Conservation (phyloP, 2,797 vertebrate species). For the Crax fasciolata region DNA sequence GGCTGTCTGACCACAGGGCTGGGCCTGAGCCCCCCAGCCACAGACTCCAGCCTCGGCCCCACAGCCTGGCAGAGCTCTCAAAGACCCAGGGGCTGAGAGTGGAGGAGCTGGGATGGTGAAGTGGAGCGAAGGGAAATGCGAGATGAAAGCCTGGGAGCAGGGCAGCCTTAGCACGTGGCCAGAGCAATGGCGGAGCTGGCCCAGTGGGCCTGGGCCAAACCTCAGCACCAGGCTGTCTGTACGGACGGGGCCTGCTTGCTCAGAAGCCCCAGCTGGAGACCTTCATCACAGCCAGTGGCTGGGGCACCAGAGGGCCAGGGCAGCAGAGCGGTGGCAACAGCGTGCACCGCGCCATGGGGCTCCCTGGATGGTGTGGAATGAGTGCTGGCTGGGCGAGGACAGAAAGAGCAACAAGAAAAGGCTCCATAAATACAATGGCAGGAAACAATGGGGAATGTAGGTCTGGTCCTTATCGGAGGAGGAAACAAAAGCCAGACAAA, state of each 20-base stretch:
- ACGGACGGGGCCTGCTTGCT: neutral
- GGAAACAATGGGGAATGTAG: conserved; percentile 40
- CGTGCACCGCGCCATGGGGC: neutral
- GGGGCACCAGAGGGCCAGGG: neutral
- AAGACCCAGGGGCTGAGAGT: neutral
- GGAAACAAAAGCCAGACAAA: conserved; percentile 52
- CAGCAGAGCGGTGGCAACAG: neutral
- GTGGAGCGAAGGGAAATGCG: neutral
- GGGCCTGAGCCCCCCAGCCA: neutral
- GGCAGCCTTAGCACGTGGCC: neutral
- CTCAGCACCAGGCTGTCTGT: neutral
- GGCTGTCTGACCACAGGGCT: neutral
- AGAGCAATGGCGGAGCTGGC: neutral
- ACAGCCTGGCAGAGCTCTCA: neutral
- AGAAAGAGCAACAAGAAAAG: conserved; percentile 26
- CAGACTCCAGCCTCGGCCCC: neutral
- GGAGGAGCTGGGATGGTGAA: neutral
- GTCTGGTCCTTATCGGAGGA: conserved; percentile 32
- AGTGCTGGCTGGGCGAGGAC: neutral
- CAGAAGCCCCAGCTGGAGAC: neutral
- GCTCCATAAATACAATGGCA: conserved; percentile 39
- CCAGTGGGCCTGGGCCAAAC: neutral
- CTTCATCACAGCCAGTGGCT: neutral
- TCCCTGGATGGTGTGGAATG: neutral
- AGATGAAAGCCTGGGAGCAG: neutral